phyloP scores from a whole-genome alignment of 2,888 invertebrate genomes.

The Drosophila borealis region DNA sequence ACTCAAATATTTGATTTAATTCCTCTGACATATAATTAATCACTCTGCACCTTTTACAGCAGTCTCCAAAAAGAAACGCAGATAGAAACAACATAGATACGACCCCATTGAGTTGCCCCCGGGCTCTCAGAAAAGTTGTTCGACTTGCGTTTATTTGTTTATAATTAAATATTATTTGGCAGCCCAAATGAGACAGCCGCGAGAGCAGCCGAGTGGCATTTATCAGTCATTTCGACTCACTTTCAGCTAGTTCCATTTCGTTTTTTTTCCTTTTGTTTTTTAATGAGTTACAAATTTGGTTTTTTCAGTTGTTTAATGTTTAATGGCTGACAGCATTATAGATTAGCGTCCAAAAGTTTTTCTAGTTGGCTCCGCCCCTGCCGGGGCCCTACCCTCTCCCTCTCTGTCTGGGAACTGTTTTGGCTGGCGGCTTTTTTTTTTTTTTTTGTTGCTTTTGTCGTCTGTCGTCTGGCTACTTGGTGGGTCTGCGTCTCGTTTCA shows the following conservation, averaged over 20 bases:
- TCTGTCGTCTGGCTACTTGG: slow-evolving; percentile 64
- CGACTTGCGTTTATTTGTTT: slow-evolving; percentile 74
- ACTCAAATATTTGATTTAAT: slow-evolving; percentile 80
- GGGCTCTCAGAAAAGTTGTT: slow-evolving; percentile 27
- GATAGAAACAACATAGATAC: slow-evolving; percentile 13
- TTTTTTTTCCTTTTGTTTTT: slow-evolving; percentile 42
- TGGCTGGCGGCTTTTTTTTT: slow-evolving; percentile 63
- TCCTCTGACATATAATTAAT: slow-evolving; percentile 80
- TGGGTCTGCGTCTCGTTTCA: slow-evolving; percentile 46
- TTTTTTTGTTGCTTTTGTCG: slow-evolving; percentile 45
- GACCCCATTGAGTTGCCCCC: slow-evolving; percentile 39
- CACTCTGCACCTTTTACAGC: slow-evolving; percentile 73
- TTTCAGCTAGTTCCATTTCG: slow-evolving; percentile 61
- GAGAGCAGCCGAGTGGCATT: slow-evolving; percentile 69
- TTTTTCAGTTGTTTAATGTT: slow-evolving; percentile 79
- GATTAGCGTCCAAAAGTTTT: slow-evolving; percentile 74
- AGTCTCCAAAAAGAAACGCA: slow-evolving; percentile 10
- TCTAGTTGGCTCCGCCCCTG: slow-evolving; percentile 42
- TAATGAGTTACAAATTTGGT: slow-evolving; percentile 80
- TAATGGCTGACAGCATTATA: slow-evolving; percentile 79
- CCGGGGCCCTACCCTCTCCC: neutral
- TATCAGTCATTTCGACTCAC: slow-evolving; percentile 68
- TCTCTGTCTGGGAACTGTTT: slow-evolving; percentile 65
- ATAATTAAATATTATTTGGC: slow-evolving; percentile 81
- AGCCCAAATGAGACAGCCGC: slow-evolving; percentile 75